A percentile compares a stretch with the other conserved stretches of the same genome.
These are phyloP conservation scores for Gulo gulo DNA, from an alignment of 2,113 vertebrate genomes.

Conservation along the genomic window DNA sequence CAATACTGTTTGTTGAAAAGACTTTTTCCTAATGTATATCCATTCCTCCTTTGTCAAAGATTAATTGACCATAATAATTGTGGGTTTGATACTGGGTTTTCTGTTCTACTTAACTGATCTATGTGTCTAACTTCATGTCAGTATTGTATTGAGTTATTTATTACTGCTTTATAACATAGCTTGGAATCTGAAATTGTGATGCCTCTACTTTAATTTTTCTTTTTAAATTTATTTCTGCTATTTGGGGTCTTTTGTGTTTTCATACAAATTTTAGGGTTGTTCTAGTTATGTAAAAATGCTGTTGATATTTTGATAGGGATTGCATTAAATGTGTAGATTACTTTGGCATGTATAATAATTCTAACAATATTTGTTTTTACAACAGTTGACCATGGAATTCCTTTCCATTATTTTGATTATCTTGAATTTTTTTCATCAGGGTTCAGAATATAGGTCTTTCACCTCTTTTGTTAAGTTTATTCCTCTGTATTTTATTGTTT, in stretches of 20 bases:
- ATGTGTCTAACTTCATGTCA: background rate
- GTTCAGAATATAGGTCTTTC: background rate
- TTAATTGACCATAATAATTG: background rate
- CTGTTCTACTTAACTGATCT: background rate
- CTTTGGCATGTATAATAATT: background rate
- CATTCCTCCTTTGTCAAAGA: too few species aligned
- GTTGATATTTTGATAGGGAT: background rate
- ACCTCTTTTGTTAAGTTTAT: background rate
- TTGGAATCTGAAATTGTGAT: background rate
- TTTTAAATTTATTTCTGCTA: background rate
- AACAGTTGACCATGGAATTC: background rate
- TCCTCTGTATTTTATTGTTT: background rate
- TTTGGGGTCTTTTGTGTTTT: background rate
- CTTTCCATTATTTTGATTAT: background rate
- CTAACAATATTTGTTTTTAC: background rate
- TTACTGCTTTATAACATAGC: background rate
- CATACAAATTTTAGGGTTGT: background rate
- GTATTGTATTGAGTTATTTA: background rate
- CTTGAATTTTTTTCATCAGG: background rate
- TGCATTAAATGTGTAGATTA: background rate
- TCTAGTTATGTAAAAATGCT: background rate
- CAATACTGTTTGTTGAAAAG: too few species aligned
- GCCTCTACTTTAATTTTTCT: background rate
- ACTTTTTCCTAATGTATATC: too few species aligned
- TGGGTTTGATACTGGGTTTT: background rate